phyloP scores from a whole-genome alignment of 2,113 vertebrate genomes.

The Aegithalos caudatus region DNA sequence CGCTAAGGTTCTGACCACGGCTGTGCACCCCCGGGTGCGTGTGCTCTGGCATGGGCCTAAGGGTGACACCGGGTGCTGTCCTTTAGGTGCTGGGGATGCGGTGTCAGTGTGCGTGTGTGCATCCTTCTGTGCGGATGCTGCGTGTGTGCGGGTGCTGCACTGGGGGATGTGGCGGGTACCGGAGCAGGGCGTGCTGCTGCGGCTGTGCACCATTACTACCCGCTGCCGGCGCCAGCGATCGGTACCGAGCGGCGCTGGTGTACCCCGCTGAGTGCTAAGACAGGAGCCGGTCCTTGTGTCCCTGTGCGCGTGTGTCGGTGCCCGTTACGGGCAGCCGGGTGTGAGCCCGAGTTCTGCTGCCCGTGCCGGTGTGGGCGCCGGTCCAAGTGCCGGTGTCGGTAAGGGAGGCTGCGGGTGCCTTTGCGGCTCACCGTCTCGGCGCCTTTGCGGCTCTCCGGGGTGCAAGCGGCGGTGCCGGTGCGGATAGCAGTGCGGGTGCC shows the following conservation, averaged over 20 bases:
- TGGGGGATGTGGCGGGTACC: too few species aligned
- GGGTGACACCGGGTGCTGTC: background rate
- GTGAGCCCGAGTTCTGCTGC: background rate
- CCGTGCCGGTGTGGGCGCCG: background rate
- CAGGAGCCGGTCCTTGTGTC: background rate
- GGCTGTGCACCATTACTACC: background rate
- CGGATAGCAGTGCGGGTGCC: background rate
- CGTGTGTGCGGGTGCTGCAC: background rate
- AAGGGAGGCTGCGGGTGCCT: background rate
- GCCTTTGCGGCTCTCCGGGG: background rate
- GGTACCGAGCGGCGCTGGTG: background rate
- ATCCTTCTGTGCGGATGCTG: background rate
- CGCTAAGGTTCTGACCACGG: accelerated
- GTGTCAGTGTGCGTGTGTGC: background rate
- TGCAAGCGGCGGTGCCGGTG: background rate
- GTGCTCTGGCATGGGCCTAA: background rate
- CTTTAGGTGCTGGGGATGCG: too few species aligned
- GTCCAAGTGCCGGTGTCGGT: background rate
- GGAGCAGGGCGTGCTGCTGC: background rate
- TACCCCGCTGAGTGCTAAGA: background rate
- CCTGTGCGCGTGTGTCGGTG: background rate
- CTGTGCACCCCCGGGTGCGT: background rate
- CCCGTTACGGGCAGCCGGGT: too few species aligned
- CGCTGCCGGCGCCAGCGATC: background rate
- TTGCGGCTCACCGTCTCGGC: background rate